phyloP scores from a whole-genome alignment of 1,140 invertebrate genomes.

The Pogonomyrmex californicus region DNA sequence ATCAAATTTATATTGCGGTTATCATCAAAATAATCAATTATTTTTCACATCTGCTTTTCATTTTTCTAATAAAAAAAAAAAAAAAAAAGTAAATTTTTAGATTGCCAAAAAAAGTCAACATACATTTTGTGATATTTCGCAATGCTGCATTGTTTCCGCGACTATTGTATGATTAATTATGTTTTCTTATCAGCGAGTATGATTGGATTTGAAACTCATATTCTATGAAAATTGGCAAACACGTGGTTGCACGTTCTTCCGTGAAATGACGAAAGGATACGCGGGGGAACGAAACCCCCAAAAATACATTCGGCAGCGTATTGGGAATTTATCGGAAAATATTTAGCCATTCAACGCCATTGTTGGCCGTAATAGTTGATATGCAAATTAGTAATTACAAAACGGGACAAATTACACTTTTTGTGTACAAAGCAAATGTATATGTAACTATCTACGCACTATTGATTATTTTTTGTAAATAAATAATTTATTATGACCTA shows the following conservation, averaged over 20 bases:
- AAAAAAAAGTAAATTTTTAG: not conserved
- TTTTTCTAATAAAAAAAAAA: not conserved
- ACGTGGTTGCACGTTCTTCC: not conserved
- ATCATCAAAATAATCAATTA: not conserved
- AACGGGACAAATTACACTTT: constrained; percentile 17
- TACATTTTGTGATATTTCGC: constrained; percentile 12
- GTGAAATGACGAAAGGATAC: constrained; percentile 16
- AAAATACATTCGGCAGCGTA: not conserved
- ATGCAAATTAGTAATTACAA: constrained; percentile 65
- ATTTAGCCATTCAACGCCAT: constrained; percentile 63
- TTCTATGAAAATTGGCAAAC: constrained; percentile 1
- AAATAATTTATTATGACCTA: not conserved
- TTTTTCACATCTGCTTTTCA: constrained; percentile 5
- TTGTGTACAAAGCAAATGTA: not conserved
- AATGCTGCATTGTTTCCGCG: not conserved
- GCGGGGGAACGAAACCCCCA: not conserved
- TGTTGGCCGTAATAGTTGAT: constrained; percentile 44
- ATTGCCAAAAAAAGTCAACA: not conserved
- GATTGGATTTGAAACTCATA: constrained; percentile 15
- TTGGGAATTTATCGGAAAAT: constrained; percentile 74
- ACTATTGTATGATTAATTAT: constrained; percentile 2
- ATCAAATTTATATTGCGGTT: not conserved
- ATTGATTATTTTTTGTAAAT: constrained; percentile 1
- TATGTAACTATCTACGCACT: not conserved
- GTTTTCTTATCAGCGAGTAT: not conserved